phyloP scores from a whole-genome alignment of 1,140 invertebrate genomes.

The Drosophila triauraria region DNA sequence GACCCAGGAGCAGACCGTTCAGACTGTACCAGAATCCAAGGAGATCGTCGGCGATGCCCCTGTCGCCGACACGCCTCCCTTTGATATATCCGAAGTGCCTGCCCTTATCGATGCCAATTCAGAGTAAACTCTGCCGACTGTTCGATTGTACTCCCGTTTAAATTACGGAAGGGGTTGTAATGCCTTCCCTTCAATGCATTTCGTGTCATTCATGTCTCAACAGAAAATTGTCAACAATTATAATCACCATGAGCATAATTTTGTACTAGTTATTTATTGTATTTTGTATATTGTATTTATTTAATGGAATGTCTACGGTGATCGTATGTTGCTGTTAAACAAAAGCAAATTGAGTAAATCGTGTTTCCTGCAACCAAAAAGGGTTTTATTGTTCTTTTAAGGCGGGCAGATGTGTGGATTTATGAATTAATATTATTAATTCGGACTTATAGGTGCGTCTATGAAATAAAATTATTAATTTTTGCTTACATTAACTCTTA shows the following conservation, averaged over 20 bases:
- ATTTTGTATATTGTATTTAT: slow-evolving; percentile 70
- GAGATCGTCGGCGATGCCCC: slow-evolving; percentile 10
- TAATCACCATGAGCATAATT: slow-evolving; percentile 33
- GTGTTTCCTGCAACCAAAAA: slow-evolving; percentile 42
- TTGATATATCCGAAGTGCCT: slow-evolving; percentile 54
- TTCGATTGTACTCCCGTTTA: not conserved
- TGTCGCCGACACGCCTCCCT: not conserved
- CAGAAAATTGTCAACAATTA: slow-evolving; percentile 28
- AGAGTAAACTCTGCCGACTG: slow-evolving; percentile 37
- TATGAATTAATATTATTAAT: no score
- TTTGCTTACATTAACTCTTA: no score
- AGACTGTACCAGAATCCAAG: slow-evolving; percentile 18
- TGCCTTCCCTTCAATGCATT: slow-evolving; percentile 46
- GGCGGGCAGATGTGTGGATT: no score
- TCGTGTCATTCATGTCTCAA: slow-evolving; percentile 51
- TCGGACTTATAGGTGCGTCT: no score
- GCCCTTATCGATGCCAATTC: slow-evolving; percentile 49
- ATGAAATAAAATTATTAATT: no score
- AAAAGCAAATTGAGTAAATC: slow-evolving; percentile 53
- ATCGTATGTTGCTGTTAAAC: slow-evolving; percentile 28
- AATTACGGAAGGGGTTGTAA: not conserved
- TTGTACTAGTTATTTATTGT: slow-evolving; percentile 72
- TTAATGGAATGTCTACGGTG: slow-evolving; percentile 36
- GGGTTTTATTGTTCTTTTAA: not conserved
- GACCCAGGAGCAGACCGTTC: slow-evolving; percentile 13